Evolutionary conservation across 2,113 vertebrate genomes (phyloP).

Genomic region (Tragelaphus strepsiceros): DNA sequence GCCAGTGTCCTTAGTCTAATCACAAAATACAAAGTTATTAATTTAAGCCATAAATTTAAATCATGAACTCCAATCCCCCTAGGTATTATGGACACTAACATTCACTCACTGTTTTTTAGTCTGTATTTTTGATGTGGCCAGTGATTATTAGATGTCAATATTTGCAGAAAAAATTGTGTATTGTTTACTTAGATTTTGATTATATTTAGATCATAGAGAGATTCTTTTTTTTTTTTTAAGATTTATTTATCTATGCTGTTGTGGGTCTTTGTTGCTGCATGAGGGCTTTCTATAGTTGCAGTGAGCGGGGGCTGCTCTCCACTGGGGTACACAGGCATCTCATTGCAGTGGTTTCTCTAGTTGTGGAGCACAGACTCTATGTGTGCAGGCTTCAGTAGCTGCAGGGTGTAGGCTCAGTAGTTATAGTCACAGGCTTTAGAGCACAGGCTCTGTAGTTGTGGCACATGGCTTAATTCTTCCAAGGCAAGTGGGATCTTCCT

Average conservation of each 20-base stretch:
- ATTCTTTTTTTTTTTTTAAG: background rate
- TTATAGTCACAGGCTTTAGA: background rate
- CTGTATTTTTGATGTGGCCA: background rate
- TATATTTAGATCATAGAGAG: background rate
- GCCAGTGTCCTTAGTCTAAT: background rate
- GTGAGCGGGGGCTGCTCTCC: background rate
- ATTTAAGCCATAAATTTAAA: background rate
- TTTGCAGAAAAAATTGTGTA: background rate
- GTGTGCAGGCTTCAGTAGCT: background rate
- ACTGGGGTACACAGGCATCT: background rate
- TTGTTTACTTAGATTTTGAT: slow-evolving; percentile 14
- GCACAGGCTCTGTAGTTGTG: background rate
- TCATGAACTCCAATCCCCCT: background rate
- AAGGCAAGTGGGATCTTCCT: background rate
- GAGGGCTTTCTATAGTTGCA: background rate
- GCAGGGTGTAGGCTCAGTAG: background rate
- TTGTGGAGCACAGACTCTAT: background rate
- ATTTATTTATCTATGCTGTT: background rate
- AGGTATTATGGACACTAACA: background rate
- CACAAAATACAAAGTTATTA: background rate
- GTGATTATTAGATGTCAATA: background rate
- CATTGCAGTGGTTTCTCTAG: background rate
- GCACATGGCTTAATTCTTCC: background rate
- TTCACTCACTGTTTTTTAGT: background rate
- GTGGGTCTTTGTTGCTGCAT: background rate